Conservation (phyloP, 2,113 vertebrate species). For the Lanius collurio region DNA sequence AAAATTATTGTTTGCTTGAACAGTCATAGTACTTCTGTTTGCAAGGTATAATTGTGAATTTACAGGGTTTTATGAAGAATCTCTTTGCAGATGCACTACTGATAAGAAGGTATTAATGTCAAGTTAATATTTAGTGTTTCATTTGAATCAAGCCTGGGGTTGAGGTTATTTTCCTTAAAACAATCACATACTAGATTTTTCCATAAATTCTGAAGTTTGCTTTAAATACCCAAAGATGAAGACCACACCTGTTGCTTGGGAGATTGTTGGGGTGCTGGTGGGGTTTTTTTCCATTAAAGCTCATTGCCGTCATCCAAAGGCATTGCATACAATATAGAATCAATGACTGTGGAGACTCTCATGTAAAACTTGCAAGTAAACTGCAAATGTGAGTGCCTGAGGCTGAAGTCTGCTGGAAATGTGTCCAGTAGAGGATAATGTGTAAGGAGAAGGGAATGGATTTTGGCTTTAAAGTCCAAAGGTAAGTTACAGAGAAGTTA, state of each 20-base stretch:
- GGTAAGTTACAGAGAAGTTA: not conserved
- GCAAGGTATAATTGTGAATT: slow-evolving; percentile 8
- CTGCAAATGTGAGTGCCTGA: not conserved
- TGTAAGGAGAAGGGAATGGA: not conserved
- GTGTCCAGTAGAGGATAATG: not conserved
- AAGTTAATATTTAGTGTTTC: not conserved
- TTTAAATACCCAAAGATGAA: not conserved
- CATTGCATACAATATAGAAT: not conserved
- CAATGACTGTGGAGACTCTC: not conserved
- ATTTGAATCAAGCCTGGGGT: not conserved
- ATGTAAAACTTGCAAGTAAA: not conserved
- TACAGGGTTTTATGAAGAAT: slow-evolving; percentile 19
- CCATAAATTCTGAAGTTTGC: not conserved
- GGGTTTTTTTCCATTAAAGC: not conserved
- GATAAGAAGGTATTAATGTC: not conserved
- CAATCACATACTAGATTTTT: not conserved
- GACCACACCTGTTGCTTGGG: not conserved
- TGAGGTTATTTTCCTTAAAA: not conserved
- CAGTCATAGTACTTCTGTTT: not conserved
- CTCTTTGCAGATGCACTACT: slow-evolving; percentile 34
- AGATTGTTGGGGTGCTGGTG: not conserved
- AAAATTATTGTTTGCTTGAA: not conserved
- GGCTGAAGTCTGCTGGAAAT: not conserved
- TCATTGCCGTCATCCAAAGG: not conserved
- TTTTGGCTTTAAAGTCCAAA: not conserved